Evolutionary conservation across 2,888 invertebrate genomes (phyloP).

Genomic region (Hypolimnas misippus): DNA sequence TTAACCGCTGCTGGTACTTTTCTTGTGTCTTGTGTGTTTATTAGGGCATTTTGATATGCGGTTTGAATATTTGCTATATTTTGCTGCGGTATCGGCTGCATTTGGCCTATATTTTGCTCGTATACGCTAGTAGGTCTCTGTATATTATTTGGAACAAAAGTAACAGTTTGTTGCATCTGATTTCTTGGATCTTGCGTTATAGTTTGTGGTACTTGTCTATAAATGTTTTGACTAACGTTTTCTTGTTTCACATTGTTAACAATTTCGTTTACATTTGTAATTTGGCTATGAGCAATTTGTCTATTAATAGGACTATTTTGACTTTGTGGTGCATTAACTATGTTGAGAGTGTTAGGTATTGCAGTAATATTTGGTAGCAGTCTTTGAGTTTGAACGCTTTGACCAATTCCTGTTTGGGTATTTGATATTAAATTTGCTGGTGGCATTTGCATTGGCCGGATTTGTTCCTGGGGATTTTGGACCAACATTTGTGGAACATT

Average conservation of each 20-base stretch:
- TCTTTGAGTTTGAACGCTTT: too few species aligned
- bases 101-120: conserved; percentile 38
- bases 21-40: conserved; percentile 29
- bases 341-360: conserved; percentile 39
- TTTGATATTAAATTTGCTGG: conserved; percentile 42
- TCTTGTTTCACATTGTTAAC: conserved; percentile 38
- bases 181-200: conserved; percentile 36
- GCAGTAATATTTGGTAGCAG: conserved; percentile 34
- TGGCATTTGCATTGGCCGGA: conserved; percentile 42
- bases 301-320: conserved; percentile 39
- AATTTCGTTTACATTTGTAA: conserved; percentile 39
- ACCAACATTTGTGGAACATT: conserved; percentile 63
- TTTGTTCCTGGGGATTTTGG: conserved; percentile 49
- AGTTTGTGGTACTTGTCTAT: conserved; percentile 31
- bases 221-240: conserved; percentile 24
- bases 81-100: conserved; percentile 38
- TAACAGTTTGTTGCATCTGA: conserved; percentile 49
- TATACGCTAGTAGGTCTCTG: conserved; percentile 38
- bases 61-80: conserved; percentile 30
- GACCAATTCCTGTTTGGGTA: conserved; percentile 36
- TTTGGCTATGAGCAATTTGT: conserved; percentile 31
- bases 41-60: conserved; percentile 29
- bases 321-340: conserved; percentile 35
- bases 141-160: conserved; percentile 50
- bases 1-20: conserved; percentile 20